A percentile compares a stretch with the other conserved stretches of the same genome.
These are phyloP conservation scores for Mellilla xanthometata DNA, from an alignment of 2,888 invertebrate species.

Conservation along the genomic window DNA sequence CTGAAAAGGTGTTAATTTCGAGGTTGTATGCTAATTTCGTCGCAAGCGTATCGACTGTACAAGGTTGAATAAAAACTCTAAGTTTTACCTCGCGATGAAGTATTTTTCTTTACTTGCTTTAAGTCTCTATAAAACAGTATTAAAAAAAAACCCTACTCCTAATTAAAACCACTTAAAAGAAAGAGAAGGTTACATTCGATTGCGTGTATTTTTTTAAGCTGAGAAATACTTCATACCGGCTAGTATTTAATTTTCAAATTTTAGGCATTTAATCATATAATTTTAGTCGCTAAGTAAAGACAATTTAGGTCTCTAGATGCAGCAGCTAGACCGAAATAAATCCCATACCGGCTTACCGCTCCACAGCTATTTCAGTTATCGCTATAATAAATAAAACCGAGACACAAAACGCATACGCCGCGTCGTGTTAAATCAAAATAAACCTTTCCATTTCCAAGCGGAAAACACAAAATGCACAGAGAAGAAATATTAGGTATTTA, in stretches of 20 bases:
- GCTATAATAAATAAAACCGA: constrained; percentile 63
- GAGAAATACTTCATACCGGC: too few species aligned
- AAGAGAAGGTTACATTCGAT: too few species aligned
- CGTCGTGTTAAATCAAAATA: constrained; percentile 28
- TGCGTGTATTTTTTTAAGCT: too few species aligned
- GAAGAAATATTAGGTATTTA: constrained; percentile 11
- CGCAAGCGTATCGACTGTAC: not conserved
- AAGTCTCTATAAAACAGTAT: too few species aligned
- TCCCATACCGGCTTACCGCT: constrained; percentile 71
- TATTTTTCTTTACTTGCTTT: too few species aligned
- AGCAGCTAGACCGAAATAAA: constrained; percentile 64
- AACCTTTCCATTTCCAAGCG: constrained; percentile 27
- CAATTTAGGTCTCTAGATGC: constrained; percentile 42
- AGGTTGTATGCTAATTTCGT: not conserved
- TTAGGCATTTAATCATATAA: too few species aligned
- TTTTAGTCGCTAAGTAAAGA: constrained; percentile 34
- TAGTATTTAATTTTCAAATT: too few species aligned
- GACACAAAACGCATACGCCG: constrained; percentile 55
- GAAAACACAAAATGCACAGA: constrained; percentile 52
- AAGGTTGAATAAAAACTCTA: constrained; percentile 11
- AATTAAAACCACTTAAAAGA: too few species aligned
- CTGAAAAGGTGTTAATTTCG: not conserved
- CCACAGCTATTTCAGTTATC: constrained; percentile 65
- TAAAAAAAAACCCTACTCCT: too few species aligned
- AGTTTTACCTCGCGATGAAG: too few species aligned